Evolutionary conservation across 30 jellyfish, hydroid and myxozoan species (phyloP), one percentile per base, ranked within the genome.

Genomic region (Turritopsis rubra): DNA sequence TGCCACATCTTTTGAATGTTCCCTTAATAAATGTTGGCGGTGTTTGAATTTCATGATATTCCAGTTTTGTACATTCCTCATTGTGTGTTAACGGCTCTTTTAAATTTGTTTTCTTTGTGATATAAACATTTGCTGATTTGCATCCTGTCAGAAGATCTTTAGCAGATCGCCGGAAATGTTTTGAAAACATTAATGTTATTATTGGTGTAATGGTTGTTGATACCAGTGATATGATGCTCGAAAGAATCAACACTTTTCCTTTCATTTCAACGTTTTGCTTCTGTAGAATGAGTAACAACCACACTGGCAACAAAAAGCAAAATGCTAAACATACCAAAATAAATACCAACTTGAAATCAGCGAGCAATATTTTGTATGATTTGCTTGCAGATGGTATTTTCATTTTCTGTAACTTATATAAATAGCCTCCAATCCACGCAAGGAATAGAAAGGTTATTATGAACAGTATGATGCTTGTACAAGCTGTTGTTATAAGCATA

Each of bases 101-200:
- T 28, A 80, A 9, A 18, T 30, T 26, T 80, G 52, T 23, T 65
- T 23, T 18, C 21, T 53, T 21, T 65, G 52, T 80, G 0, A 9
- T 28, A 23, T 30, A 52, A 27, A 16, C 28, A 22, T 22, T 74
- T 65, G 79, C 20, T 16, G 52, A 28, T 80, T 80, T 80, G 84
- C 87, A 80, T 53, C 83, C 82, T 22, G 28, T 41, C 26, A 52
- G 28, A 28, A 80, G 26, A 22, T 80, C 87, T 22, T 16, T 41
- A 18, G 29, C 52, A 80, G 83, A 53, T 53, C 53, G 31, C 53
- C 87, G 87, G 41, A 53, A 80, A 80, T 80, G 60, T 65, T 80
- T 80, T 53, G 81, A 80, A 80, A 80, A 80, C 79, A 80, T 80
- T 17, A 70, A 13, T 8, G 66, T n/a, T 0, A 31, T 80, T 13